Base-by-base conservation (phyloP, 2,888 invertebrate species). In the Creontiades dilutus region DNA sequence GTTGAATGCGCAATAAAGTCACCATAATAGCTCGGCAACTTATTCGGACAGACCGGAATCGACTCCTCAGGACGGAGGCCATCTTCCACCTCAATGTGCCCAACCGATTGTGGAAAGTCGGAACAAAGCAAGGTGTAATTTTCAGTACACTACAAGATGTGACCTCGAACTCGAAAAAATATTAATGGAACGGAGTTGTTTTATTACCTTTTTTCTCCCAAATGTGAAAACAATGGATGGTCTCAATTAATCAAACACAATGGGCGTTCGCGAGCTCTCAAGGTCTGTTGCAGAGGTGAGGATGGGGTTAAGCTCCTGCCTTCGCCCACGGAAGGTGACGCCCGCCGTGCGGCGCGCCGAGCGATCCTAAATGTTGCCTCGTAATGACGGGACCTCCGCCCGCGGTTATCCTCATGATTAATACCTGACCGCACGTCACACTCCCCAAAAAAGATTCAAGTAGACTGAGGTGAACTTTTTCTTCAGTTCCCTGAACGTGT, bases 221-320 rank as follows among this genome's bases (percentile, higher is more conserved):
- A 68, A 61, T 37, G 37, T 55, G 55, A 61, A 85, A 85, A 85
- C 85, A 85, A 85, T 85, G 37, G 85, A 37, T 85, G 85, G 28
- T 46, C 85, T 61, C 85, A 37, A 85, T 85, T 85, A 85, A 85
- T 85, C 85, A 85, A 85, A 85, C 55, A 85, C 85, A 85, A 85
- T 85, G 28, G 85, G 16, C 52, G 37, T 85, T 85, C 57, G 52
- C 55, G 55, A 61, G 85, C 84, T 84, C n/a, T 85, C 85, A 85
- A 85, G 85, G 85, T 61, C 61, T 11, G 27, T 61, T 85, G 23
- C 13, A 57, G 55, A 57, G 57, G 85, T 57, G 85, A 85, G 37
- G 85, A 85, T 57, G 85, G 28, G 85, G 55, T 85, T 68, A 23
- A 23, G 68, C 68, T 68, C 68, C 68, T 80, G 14, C 78, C 46